A percentile compares a stretch with the other conserved stretches of the same genome.
Evolutionary conservation across 2,113 vertebrate species (phyloP).

Genomic region (Numenius arquata): DNA sequence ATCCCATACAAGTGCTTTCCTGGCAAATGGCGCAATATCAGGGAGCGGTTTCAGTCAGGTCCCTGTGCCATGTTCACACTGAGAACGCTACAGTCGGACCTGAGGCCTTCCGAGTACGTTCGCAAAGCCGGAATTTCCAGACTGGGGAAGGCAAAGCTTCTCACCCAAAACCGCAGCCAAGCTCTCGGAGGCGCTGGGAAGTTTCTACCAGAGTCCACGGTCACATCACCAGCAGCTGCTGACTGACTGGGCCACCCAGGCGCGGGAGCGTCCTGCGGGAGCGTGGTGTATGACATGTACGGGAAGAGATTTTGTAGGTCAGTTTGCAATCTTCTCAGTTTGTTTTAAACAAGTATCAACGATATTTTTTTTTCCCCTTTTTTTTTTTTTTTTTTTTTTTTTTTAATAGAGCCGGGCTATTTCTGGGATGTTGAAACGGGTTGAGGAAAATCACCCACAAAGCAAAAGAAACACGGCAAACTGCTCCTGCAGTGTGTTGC

Average conservation of each 20-base stretch:
- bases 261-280: not conserved
- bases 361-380: not conserved
- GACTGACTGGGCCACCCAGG: not conserved
- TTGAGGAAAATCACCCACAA: conserved; percentile 52
- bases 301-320: not conserved
- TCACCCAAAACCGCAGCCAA: not conserved
- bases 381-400: not conserved
- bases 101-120: not conserved
- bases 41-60: not conserved
- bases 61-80: not conserved
- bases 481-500: conserved; percentile 58
- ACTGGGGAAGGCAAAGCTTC: not conserved
- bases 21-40: not conserved
- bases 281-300: not conserved
- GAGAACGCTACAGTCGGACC: not conserved
- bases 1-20: not conserved
- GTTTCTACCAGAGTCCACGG: not conserved
- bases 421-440: not conserved
- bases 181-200: not conserved
- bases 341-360: not conserved
- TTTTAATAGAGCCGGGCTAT: not conserved
- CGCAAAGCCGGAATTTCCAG: not conserved
- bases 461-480: conserved; percentile 58
- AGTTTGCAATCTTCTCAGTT: not conserved
- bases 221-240: not conserved